These are phyloP conservation scores for Sylvia borin DNA, from an alignment of 2,797 vertebrate genomes.

Conservation along the genomic window DNA sequence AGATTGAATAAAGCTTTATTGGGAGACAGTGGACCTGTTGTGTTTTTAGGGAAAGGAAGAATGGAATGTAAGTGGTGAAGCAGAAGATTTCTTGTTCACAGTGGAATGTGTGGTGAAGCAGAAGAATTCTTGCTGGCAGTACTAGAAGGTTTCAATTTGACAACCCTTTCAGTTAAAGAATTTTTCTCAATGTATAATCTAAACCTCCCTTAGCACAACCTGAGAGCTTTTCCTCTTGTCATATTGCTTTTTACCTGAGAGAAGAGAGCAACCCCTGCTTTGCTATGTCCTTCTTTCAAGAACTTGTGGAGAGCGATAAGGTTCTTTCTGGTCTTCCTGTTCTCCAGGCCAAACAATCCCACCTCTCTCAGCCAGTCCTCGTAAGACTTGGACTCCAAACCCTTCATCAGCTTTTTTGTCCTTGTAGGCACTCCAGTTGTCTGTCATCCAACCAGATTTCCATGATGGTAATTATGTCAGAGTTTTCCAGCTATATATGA, in stretches of 20 bases:
- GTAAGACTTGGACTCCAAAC: background rate
- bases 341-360: background rate
- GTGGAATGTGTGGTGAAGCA: background rate
- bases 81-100: background rate
- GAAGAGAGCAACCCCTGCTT: background rate
- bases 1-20: background rate
- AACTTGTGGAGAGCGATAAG: accelerated
- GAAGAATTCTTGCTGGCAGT: background rate
- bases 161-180: background rate
- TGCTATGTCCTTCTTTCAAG: background rate
- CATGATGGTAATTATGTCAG: no score
- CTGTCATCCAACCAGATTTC: background rate
- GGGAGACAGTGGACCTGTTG: background rate
- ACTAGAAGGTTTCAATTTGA: background rate
- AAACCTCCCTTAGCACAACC: background rate
- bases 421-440: background rate
- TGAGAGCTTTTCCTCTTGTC: background rate
- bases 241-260: background rate
- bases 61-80: background rate
- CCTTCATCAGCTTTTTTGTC: background rate
- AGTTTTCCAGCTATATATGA: background rate
- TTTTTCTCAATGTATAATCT: background rate
- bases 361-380: background rate
- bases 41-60: background rate
- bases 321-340: background rate